These are phyloP conservation scores for Cotesia chilonis DNA, from an alignment of 1,140 invertebrate genomes.

Conservation along the genomic window DNA sequence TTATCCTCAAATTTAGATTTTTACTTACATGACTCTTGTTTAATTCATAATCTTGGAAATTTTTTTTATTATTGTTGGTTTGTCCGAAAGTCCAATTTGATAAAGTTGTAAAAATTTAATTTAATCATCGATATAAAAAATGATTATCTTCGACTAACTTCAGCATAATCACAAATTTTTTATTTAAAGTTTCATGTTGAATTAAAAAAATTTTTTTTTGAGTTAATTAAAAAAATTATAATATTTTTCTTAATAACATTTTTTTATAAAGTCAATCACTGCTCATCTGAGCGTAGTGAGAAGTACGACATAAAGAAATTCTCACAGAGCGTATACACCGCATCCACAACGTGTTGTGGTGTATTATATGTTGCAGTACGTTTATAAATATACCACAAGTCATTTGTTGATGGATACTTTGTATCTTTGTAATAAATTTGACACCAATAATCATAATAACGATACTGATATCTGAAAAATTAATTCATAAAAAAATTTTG, in stretches of 20 bases:
- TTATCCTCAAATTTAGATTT: neutral
- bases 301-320: slow-evolving; percentile 52
- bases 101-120: too few species aligned
- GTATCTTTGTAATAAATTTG: neutral
- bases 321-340: slow-evolving; percentile 40
- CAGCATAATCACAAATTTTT: too few species aligned
- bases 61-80: too few species aligned
- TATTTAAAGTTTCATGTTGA: too few species aligned
- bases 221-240: neutral
- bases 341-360: slow-evolving; percentile 4
- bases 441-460: too few species aligned
- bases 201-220: too few species aligned
- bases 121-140: too few species aligned
- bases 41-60: too few species aligned
- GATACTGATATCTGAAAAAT: too few species aligned
- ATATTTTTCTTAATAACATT: neutral
- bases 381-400: slow-evolving; percentile 6
- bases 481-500: too few species aligned
- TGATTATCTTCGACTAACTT: too few species aligned
- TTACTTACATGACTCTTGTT: neutral
- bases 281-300: slow-evolving; percentile 32
- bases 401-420: neutral
- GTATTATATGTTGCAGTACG: neutral
- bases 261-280: neutral
- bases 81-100: too few species aligned